A percentile compares a stretch with the other conserved stretches of the same genome.
Evolutionary conservation across 2,113 vertebrate genomes (phyloP).

Genomic region (Etheostoma cragini): DNA sequence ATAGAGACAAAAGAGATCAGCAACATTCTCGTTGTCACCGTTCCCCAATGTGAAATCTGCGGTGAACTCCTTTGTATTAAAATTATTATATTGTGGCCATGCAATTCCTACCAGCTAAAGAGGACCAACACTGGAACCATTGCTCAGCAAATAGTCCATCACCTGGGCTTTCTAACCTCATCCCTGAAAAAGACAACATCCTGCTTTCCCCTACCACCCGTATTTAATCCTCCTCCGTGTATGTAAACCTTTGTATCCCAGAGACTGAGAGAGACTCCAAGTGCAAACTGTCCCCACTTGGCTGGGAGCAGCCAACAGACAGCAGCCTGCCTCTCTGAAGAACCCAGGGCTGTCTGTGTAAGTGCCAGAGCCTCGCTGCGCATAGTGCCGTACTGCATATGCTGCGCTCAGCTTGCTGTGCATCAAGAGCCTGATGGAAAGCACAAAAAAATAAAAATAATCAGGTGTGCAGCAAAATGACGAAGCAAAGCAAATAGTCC

Average conservation of each 20-base stretch:
- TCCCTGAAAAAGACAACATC: slow-evolving; percentile 66
- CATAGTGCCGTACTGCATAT: slow-evolving; percentile 73
- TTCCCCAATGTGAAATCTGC: slow-evolving; percentile 46
- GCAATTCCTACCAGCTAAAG: slow-evolving; percentile 53
- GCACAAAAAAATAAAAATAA: slow-evolving; percentile 34
- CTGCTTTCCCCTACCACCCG: slow-evolving; percentile 46
- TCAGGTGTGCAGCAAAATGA: slow-evolving; percentile 70
- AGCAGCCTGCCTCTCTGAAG: slow-evolving; percentile 75
- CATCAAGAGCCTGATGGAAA: slow-evolving; percentile 70
- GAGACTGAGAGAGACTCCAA: slow-evolving; percentile 76
- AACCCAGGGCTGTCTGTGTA: slow-evolving; percentile 74
- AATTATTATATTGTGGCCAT: slow-evolving; percentile 50
- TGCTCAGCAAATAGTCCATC: slow-evolving; percentile 55
- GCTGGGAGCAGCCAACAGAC: slow-evolving; percentile 76
- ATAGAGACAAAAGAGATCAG: slow-evolving; percentile 75
- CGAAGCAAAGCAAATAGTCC: slow-evolving; percentile 60
- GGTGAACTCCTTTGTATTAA: slow-evolving; percentile 57
- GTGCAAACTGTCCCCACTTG: slow-evolving; percentile 77
- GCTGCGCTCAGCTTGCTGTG: slow-evolving; percentile 74
- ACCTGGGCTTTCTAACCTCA: slow-evolving; percentile 61
- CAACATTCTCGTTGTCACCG: slow-evolving; percentile 67
- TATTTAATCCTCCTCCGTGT: slow-evolving; percentile 63
- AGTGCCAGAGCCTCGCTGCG: slow-evolving; percentile 76
- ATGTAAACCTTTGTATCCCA: slow-evolving; percentile 76
- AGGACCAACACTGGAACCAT: slow-evolving; percentile 53